Base-by-base conservation (phyloP, 2,113 vertebrate species). In the Nerophis lumbriciformis region DNA sequence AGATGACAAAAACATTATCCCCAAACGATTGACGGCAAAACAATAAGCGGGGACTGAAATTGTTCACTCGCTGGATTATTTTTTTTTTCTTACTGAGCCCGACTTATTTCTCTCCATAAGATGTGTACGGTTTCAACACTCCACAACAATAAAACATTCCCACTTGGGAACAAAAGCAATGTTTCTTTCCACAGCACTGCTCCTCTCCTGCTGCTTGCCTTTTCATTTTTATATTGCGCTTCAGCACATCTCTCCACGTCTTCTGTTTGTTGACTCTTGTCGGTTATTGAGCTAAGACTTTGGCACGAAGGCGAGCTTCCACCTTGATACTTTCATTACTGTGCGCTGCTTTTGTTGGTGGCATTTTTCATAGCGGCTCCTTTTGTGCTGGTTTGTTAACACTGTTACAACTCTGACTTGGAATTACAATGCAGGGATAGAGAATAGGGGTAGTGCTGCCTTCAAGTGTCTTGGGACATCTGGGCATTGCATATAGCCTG, bases 291-390 rank as follows among this genome's bases (percentile, higher is more conserved):
- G 76, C 77, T 61, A 73, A 50, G 77, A 70, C 78, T 73, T 76
- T 66, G 78, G 65, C 69, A 78, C 78, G 80, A 73, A 82, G 72
- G 75, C 73, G 71, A 71, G 48, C 52, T 56, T 64, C 69, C 45
- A 80, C 78, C 87, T 79, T 88, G 83, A 84, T 73, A 78, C 80
- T 83, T 88, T 85, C 78, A 86, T 85, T 82, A 83, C 75, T 66
- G 78, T 73, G 66, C 73, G 78, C 71, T 74, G 76, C 59, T 71
- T 83, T 66, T 72, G 72, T 81, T 77, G 69, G 73, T 68, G 68
- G 59, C 71, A 52, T 81, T 76, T 80, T 84, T 80, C 76, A 85
- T 76, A 71, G 63, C 0, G 19, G n/a, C 44, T 73, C 47, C 58
- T 61, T 61, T 35, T 60, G 28, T 57, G 28, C 81, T 79, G 81